phyloP scores from a whole-genome alignment of 2,113 vertebrate genomes.

The Columbina picui region DNA sequence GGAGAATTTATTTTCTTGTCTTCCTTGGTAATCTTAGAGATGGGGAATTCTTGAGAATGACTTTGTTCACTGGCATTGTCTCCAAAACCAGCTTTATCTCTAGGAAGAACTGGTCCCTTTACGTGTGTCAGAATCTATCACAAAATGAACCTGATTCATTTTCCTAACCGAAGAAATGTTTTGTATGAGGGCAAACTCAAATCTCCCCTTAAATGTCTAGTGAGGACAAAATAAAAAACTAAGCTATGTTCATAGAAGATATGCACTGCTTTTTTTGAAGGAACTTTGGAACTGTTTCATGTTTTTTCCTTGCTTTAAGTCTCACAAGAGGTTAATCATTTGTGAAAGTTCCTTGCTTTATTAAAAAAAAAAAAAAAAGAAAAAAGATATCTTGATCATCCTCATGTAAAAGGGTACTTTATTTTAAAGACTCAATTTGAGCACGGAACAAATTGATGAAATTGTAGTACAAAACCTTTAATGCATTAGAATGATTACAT shows the following conservation, averaged over 20 bases:
- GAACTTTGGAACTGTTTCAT: neutral
- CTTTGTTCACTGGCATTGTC: neutral
- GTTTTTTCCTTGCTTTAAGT: constrained; percentile 15
- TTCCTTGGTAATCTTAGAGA: neutral
- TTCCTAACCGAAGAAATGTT: neutral
- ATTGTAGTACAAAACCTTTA: constrained; percentile 35
- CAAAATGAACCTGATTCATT: neutral
- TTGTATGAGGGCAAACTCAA: neutral
- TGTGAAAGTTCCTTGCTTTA: neutral
- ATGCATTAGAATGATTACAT: constrained; percentile 51
- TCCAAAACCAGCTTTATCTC: neutral
- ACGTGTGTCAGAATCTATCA: neutral
- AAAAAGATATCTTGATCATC: constrained; percentile 11
- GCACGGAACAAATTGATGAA: constrained; percentile 54
- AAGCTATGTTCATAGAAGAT: neutral
- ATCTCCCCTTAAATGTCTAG: constrained; percentile 29
- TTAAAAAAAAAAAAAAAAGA: constrained; percentile 7
- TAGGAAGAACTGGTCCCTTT: neutral
- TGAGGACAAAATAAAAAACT: neutral
- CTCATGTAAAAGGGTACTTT: constrained; percentile 29
- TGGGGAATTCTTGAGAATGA: accelerated
- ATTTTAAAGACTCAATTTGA: constrained; percentile 47
- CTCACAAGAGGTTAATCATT: constrained; percentile 15
- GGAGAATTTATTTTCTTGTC: neutral
- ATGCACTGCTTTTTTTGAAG: neutral